Evolutionary conservation across 2,888 invertebrate species (phyloP).

Genomic region (Tipula helvola): DNA sequence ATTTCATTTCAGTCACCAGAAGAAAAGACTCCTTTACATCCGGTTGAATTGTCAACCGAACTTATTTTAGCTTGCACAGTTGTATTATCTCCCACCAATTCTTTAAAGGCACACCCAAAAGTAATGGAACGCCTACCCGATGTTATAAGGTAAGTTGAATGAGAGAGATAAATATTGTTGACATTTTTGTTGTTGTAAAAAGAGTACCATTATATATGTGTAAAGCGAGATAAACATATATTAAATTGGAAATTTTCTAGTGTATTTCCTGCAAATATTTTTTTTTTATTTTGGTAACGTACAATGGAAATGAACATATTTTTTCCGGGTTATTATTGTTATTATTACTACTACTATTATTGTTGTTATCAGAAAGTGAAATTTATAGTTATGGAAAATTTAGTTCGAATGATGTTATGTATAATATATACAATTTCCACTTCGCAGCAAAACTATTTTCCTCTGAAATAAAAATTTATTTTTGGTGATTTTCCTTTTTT

Average conservation of each 20-base stretch:
- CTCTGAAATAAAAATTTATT: neutral
- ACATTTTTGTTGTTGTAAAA: neutral
- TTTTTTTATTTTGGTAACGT: neutral
- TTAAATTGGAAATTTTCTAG: neutral
- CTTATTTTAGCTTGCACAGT: constrained; percentile 36
- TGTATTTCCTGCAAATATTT: neutral
- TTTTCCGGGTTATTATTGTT: neutral
- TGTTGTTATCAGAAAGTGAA: neutral
- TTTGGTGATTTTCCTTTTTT: neutral
- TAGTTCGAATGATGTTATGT: neutral
- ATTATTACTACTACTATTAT: neutral
- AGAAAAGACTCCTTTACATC: constrained; percentile 36
- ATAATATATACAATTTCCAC: neutral
- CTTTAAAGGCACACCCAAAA: constrained; percentile 35
- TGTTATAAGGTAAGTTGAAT: constrained; percentile 32
- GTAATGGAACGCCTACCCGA: constrained; percentile 37
- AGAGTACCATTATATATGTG: neutral
- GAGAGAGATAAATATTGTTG: neutral
- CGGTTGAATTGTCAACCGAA: constrained; percentile 37
- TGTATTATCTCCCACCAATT: constrained; percentile 33
- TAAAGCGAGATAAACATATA: neutral
- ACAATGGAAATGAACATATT: neutral
- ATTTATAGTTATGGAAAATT: constrained; percentile 4
- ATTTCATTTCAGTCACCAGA: constrained; percentile 26
- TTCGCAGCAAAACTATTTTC: neutral